A percentile compares a stretch with the other conserved stretches of the same genome.
These are phyloP conservation scores for Drosophila nr. fundita DNA, from an alignment of 2,888 invertebrate genomes.

Conservation along the genomic window DNA sequence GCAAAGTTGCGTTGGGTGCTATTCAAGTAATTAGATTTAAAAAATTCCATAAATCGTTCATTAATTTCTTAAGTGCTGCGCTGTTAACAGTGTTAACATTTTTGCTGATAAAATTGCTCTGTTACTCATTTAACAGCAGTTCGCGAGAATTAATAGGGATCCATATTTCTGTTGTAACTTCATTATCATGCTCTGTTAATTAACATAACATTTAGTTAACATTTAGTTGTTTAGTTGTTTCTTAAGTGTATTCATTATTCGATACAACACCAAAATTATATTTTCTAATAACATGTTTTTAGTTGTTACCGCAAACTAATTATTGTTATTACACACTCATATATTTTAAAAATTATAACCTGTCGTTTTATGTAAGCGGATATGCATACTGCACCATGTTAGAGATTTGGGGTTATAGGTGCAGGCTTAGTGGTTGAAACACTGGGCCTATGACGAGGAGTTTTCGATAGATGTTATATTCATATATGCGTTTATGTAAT, in stretches of 20 bases:
- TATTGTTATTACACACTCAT: background rate
- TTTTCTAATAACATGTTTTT: background rate
- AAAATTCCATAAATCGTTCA: background rate
- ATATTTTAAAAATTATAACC: rapidly evolving
- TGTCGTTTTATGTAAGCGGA: background rate
- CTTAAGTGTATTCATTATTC: background rate
- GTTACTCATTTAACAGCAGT: background rate
- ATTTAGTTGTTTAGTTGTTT: background rate
- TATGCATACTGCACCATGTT: slow-evolving; percentile 28
- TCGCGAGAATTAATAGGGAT: background rate
- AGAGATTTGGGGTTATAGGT: too few relatives aligned
- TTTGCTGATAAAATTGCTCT: background rate
- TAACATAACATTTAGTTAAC: background rate
- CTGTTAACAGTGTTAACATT: background rate
- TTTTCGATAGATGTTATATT: too few relatives aligned
- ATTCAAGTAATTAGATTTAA: too few relatives aligned
- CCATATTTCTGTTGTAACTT: background rate
- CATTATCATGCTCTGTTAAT: slow-evolving; percentile 3
- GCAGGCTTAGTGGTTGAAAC: too few relatives aligned
- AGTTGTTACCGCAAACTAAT: too few relatives aligned
- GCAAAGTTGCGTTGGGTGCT: too few relatives aligned
- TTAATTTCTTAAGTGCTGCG: background rate
- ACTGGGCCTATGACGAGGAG: too few relatives aligned
- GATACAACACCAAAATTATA: background rate
- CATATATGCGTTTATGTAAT: too few relatives aligned